Base-by-base conservation (phyloP, 2,113 vertebrate species). In the Poecile atricapillus region DNA sequence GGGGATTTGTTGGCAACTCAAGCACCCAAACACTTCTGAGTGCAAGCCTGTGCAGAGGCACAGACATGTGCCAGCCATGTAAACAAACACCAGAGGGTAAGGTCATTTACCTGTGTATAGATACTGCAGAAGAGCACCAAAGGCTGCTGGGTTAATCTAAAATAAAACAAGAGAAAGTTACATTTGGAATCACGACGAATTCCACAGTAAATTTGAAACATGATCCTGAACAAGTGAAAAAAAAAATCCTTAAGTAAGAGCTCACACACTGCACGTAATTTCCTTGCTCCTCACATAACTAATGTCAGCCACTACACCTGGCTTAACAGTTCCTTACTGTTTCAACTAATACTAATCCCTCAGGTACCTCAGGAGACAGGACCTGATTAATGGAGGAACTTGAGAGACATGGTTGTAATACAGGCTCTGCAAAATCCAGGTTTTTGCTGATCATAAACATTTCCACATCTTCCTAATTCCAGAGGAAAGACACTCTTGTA, bases 111-210 rank as follows among this genome's bases (percentile, higher is more conserved):
- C 99, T 98, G 99, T 99, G 92, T 99, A 99, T 7, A 99, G 97
- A 97, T 99, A 99, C 87, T 99, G 99, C 95, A 99, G 96, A 84
- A 99, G 98, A 74, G 99, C 98, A 71, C 98, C 98, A 89, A 99
- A 99, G 13, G 99, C 99, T 94, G 99, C 98, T 33, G 99, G 99
- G 80, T 99, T 99, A 56, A 99, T 98, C 99, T 99, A 94, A 65
- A 97, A 98, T 82, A 86, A 96, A 93, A 81, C 39, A 97, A 19
- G 23, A 90, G 52, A 86, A 85, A 68, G 52, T 87, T 60, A 87
- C 27, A 16, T 47, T 83, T 56, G 77, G 17, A 89, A 94, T 86
- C 52, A 37, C 21, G 39, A 70, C 15, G 13, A 64, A 83, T 25
- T 68, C 69, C 73, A 13, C 20, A 67, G 5, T 14, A 41, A 78